Evolutionary conservation across 2,888 invertebrate genomes (phyloP).

Genomic region (Drosophila monieri): DNA sequence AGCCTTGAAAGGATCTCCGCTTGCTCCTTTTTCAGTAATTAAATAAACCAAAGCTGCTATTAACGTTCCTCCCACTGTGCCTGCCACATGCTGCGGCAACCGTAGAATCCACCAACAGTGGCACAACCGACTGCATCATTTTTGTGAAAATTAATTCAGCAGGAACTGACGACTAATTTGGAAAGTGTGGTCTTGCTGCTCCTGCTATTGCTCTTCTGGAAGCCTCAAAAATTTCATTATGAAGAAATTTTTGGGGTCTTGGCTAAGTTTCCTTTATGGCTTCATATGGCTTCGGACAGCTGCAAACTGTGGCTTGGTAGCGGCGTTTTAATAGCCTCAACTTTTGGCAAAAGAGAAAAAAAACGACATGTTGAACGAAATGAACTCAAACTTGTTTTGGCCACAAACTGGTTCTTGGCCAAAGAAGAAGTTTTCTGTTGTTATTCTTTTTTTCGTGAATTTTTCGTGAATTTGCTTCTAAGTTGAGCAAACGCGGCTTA

Average conservation of each 20-base stretch:
- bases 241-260: conserved; percentile 56
- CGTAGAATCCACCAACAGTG: conserved; percentile 6
- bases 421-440: conserved; percentile 47
- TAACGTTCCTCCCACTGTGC: conserved; percentile 4
- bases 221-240: conserved; percentile 66
- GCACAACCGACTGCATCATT: conserved; percentile 39
- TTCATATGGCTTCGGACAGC: conserved; percentile 74
- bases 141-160: conserved; percentile 71
- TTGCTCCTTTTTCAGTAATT: background rate
- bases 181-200: conserved; percentile 48
- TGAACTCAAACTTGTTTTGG: conserved; percentile 59
- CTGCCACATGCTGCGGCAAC: conserved; percentile 49
- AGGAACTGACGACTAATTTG: conserved; percentile 71
- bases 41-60: background rate
- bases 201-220: conserved; percentile 23
- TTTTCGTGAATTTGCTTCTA: conserved; percentile 77
- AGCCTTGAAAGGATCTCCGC: background rate
- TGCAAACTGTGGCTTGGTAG: conserved; percentile 58
- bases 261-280: conserved; percentile 70
- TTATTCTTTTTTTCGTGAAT: conserved; percentile 37
- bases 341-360: conserved; percentile 47
- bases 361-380: conserved; percentile 8
- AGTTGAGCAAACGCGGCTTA: conserved; percentile 75
- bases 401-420: conserved; percentile 71
- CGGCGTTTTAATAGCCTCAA: conserved; percentile 72